These are phyloP conservation scores for Caerostris extrusa DNA, from an alignment of 1,140 invertebrate species.

Conservation along the genomic window DNA sequence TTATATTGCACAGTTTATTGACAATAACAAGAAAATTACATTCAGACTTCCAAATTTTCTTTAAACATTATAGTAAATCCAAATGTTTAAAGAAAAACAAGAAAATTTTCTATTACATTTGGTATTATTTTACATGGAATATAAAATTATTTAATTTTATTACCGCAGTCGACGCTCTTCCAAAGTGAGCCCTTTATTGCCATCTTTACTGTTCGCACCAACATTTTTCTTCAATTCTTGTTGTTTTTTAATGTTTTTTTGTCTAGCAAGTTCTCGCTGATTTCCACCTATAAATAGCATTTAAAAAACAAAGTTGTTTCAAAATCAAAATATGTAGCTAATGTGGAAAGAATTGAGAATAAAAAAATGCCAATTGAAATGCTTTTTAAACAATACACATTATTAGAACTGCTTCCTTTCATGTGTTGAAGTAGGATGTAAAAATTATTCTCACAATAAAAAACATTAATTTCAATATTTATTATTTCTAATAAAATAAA, in stretches of 20 bases:
- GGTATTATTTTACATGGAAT: not conserved
- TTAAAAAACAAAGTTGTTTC: not conserved
- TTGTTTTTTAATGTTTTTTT: constrained; percentile 91
- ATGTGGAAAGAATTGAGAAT: not conserved
- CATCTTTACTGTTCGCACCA: constrained; percentile 86
- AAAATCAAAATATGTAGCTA: not conserved
- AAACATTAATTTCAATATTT: too few relatives aligned
- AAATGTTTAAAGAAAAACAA: not conserved
- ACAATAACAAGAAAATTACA: not conserved
- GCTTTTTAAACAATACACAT: too few relatives aligned
- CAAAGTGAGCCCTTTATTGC: constrained; percentile 85
- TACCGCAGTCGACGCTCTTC: constrained; percentile 78
- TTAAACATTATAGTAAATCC: not conserved
- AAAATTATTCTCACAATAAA: too few relatives aligned
- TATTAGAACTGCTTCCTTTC: too few relatives aligned
- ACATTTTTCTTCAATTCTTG: constrained; percentile 87
- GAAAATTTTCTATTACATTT: not conserved
- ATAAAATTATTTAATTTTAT: not conserved
- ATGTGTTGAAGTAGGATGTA: too few relatives aligned
- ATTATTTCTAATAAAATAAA: too few relatives aligned
- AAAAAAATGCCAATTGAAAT: too few relatives aligned
- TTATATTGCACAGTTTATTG: not conserved
- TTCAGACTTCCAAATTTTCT: not conserved
- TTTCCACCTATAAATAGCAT: constrained; percentile 85
- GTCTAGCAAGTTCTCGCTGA: constrained; percentile 91